Percentiles rank a stretch among this genome's conserved stretches.
Evolutionary conservation across 2,888 invertebrate genomes (phyloP).

Genomic region (Hartigia nigra): DNA sequence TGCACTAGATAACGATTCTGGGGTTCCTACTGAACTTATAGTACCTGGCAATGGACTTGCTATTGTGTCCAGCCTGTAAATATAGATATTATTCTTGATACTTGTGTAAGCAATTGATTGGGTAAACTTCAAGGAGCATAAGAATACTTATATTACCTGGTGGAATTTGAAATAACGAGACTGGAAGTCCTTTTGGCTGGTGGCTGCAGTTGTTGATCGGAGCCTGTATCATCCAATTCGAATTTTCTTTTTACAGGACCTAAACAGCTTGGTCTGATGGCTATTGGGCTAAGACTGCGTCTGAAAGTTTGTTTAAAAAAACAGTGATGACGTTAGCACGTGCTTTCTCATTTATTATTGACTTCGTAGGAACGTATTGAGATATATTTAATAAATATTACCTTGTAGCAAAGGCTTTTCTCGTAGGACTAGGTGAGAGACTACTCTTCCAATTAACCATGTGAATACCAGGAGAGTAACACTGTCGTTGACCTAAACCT

Average conservation of each 20-base stretch:
- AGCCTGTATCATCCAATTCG: slow-evolving; percentile 70
- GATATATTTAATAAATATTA: slow-evolving; percentile 28
- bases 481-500: slow-evolving; percentile 67
- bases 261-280: slow-evolving; percentile 73
- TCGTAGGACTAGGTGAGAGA: slow-evolving; percentile 86
- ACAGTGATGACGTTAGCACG: slow-evolving; percentile 1
- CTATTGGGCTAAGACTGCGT: slow-evolving; percentile 89
- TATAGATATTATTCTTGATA: not conserved
- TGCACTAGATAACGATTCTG: slow-evolving; percentile 72
- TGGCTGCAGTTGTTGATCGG: slow-evolving; percentile 59
- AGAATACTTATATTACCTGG: slow-evolving; percentile 46
- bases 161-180: slow-evolving; percentile 59
- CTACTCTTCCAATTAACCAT: slow-evolving; percentile 68
- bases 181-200: slow-evolving; percentile 61
- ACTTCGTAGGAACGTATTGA: not conserved
- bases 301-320: slow-evolving; percentile 41
- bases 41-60: slow-evolving; percentile 69
- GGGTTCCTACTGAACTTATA: slow-evolving; percentile 71
- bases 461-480: slow-evolving; percentile 71
- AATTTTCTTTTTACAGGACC: slow-evolving; percentile 73
- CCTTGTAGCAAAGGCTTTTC: slow-evolving; percentile 82
- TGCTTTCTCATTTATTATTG: not conserved
- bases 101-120: not conserved
- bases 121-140: not conserved
- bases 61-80: slow-evolving; percentile 53